Conservation (phyloP, 2,113 vertebrate species). For the Capreolus pygargus region DNA sequence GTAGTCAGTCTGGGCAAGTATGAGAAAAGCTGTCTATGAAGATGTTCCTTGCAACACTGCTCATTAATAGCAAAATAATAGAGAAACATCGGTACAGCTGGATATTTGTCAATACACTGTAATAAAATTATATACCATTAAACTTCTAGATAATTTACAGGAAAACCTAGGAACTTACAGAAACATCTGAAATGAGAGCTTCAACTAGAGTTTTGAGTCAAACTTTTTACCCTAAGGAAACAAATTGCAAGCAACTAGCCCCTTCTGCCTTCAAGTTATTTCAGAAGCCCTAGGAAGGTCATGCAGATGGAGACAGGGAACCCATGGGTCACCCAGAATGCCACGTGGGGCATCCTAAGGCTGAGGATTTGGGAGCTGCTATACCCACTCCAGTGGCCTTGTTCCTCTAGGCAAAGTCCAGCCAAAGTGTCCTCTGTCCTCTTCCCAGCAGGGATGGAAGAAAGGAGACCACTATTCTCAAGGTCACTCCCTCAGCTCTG, state of each 20-base stretch:
- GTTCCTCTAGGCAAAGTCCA: not conserved
- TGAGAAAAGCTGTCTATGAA: not conserved
- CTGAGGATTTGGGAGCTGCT: not conserved
- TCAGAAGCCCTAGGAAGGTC: not conserved
- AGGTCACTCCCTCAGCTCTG: not conserved
- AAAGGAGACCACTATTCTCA: not conserved
- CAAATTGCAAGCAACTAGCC: not conserved
- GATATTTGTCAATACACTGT: not conserved
- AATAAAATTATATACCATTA: not conserved
- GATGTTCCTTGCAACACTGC: not conserved
- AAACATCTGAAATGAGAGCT: not conserved
- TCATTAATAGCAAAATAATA: not conserved
- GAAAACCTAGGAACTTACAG: not conserved
- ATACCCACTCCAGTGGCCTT: not conserved
- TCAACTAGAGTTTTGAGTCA: not conserved
- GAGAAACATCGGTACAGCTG: not conserved
- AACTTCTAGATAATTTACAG: not conserved
- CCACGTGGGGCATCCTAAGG: not conserved
- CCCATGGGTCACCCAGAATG: not conserved
- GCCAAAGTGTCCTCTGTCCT: not conserved
- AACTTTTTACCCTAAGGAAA: not conserved
- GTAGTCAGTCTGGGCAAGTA: not conserved
- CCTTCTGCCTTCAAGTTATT: not conserved
- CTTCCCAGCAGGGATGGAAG: not conserved
- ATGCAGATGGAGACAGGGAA: not conserved